A percentile compares a stretch with the other conserved stretches of the same genome.
Conservation (phyloP, 1,140 invertebrate genomes). For the Bombus picipes region DNA sequence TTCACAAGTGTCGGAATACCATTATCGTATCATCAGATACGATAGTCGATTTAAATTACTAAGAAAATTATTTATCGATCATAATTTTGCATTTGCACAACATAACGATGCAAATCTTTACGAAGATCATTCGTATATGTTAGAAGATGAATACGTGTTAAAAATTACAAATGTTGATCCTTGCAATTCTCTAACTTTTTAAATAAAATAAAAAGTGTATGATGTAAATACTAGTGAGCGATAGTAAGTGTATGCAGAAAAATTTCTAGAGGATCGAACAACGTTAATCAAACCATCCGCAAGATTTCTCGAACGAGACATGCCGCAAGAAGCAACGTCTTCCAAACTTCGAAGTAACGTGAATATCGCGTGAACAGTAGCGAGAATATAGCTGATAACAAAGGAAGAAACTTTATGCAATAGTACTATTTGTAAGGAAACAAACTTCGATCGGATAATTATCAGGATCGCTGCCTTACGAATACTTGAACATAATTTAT, state of each 20-base stretch:
- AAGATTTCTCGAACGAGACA: background rate
- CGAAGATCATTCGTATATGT: too few relatives aligned
- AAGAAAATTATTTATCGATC: too few relatives aligned
- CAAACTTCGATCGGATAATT: slow-evolving; percentile 21
- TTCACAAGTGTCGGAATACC: too few relatives aligned
- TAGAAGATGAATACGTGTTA: too few relatives aligned
- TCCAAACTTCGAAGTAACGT: background rate
- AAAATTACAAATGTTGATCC: background rate
- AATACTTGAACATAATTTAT: slow-evolving; percentile 44
- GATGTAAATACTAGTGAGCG: background rate
- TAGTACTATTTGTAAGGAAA: background rate
- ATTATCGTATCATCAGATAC: too few relatives aligned
- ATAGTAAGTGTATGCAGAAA: background rate
- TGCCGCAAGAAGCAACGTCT: background rate
- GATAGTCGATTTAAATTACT: too few relatives aligned
- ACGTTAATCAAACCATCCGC: background rate
- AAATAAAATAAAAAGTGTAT: background rate
- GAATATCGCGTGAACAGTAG: background rate
- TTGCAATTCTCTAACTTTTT: background rate
- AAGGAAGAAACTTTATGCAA: background rate
- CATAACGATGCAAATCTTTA: too few relatives aligned
- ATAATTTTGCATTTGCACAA: too few relatives aligned
- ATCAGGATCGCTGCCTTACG: background rate
- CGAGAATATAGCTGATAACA: background rate
- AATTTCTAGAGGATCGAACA: background rate